Percentiles rank a stretch among this genome's conserved stretches.
Conservation (phyloP, 2,888 invertebrate genomes). For the Drosophila vallismaia region DNA sequence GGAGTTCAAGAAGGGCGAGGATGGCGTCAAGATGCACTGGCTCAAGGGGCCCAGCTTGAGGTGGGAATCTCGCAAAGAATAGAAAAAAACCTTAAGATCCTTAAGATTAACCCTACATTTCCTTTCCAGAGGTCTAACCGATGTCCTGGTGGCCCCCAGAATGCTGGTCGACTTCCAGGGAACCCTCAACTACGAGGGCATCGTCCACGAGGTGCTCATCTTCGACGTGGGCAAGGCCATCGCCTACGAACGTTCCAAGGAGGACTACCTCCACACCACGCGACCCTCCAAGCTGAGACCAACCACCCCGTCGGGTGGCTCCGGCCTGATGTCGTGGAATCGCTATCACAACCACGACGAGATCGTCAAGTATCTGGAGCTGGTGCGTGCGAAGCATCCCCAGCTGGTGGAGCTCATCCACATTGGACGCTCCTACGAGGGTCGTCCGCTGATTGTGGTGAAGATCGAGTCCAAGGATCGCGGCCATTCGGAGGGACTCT, state of each 20-base stretch:
- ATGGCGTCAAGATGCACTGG: slow-evolving; percentile 86
- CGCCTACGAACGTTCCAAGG: slow-evolving; percentile 87
- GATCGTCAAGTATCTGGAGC: slow-evolving; percentile 88
- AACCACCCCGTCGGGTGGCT: background rate
- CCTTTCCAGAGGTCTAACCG: slow-evolving; percentile 85
- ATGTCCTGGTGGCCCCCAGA: slow-evolving; percentile 90
- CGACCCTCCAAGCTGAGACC: slow-evolving; percentile 47
- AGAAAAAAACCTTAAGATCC: too few relatives aligned
- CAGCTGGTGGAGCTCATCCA: slow-evolving; percentile 88
- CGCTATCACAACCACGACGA: slow-evolving; percentile 89
- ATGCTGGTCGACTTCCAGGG: slow-evolving; percentile 83
- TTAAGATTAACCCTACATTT: background rate
- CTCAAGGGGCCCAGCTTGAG: slow-evolving; percentile 86
- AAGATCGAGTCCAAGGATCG: slow-evolving; percentile 86
- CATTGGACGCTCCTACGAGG: slow-evolving; percentile 90
- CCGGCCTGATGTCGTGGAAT: slow-evolving; percentile 87
- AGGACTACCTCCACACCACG: slow-evolving; percentile 81
- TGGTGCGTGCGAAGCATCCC: slow-evolving; percentile 87
- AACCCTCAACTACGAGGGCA: slow-evolving; percentile 86
- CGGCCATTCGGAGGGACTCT: slow-evolving; percentile 60
- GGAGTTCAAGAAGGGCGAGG: slow-evolving; percentile 83
- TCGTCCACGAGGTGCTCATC: slow-evolving; percentile 88
- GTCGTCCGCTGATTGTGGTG: slow-evolving; percentile 88
- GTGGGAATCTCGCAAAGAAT: slow-evolving; percentile 49
- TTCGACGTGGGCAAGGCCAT: slow-evolving; percentile 91